phyloP scores from a whole-genome alignment of 2,888 invertebrate species.

The Mesorhabditis spiculigera region DNA sequence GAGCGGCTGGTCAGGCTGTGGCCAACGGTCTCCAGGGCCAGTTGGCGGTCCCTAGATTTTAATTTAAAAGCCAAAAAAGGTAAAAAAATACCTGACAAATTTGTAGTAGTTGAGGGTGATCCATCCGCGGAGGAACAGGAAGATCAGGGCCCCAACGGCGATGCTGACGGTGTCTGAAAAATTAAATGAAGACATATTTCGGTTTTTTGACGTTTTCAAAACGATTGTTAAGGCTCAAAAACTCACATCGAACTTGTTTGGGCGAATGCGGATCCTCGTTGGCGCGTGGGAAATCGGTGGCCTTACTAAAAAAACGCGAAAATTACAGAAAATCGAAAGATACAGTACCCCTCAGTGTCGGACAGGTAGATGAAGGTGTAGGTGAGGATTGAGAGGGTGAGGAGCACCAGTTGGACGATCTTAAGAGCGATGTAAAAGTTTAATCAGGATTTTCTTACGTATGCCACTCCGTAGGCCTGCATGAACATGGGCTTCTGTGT shows the following conservation, averaged over 20 bases:
- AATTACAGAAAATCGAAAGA: too few species aligned
- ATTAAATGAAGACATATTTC: background rate
- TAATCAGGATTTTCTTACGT: background rate
- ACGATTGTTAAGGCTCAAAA: background rate
- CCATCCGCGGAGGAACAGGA: slow-evolving; percentile 1
- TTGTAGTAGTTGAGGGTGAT: slow-evolving; percentile 4
- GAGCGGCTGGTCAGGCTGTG: background rate
- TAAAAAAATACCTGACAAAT: background rate
- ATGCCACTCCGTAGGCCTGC: background rate
- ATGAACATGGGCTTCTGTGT: background rate
- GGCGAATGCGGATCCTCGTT: background rate
- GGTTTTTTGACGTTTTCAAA: background rate
- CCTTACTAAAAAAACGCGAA: background rate
- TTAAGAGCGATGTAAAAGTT: background rate
- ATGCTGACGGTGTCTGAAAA: background rate
- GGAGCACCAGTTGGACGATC: background rate
- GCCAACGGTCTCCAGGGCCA: background rate
- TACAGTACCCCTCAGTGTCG: background rate
- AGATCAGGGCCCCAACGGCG: background rate
- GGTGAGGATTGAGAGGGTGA: background rate
- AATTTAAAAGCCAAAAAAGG: too few species aligned
- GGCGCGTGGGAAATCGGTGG: background rate
- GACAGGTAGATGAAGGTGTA: background rate
- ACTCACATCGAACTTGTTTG: background rate
- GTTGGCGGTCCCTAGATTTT: slow-evolving; percentile 4